Evolutionary conservation across 1,140 invertebrate genomes (phyloP), one percentile per base, ranked within the genome.

Genomic region (Caenorhabditis briggsae): DNA sequence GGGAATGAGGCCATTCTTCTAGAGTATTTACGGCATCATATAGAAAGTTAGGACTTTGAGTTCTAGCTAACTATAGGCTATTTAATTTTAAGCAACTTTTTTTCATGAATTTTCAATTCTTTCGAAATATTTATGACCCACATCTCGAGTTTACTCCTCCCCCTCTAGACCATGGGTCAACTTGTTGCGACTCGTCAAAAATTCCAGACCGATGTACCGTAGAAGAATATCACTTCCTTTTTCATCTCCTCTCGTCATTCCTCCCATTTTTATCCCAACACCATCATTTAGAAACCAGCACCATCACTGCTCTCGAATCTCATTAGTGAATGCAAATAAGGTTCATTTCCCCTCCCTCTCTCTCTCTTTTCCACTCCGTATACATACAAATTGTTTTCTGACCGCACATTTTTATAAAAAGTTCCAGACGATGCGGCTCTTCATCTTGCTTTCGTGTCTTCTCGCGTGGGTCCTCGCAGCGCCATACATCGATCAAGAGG

Each of bases 381-480:
- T 58, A 18, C n/a, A 2, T 58, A 23, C 58, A 59, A 59, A 59
- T 59, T 11, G 23, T 59, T 59, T 20, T 53, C 16, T 53, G 50
- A 14, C 50, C 16, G 2, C 50, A 11, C 50, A 53, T 8, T 59
- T 59, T n/a, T 11, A 11, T 6, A 11, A 16, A 59, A 59, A 46
- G 64, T 70, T 70, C 64, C 70, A 78, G 70, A 78, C 70, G 70
- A 78, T 78, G 70, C 70, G 70, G 46, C 70, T 78, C 20, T 78
- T 78, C 70, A 78, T 78, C 46, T 50, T 78, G 70, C 46, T 78
- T 78, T 78, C 70, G 70, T 78, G 70, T 78, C 70, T 78, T 78
- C 70, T 78, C 70, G 70, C 70, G 70, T 78, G 70, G 70, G 70
- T 78, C 70, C 70, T 78, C 70, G 70, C 70, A 50, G 70, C 70